phyloP scores from a whole-genome alignment of 2,888 invertebrate genomes.

The Ophion ellenae region DNA sequence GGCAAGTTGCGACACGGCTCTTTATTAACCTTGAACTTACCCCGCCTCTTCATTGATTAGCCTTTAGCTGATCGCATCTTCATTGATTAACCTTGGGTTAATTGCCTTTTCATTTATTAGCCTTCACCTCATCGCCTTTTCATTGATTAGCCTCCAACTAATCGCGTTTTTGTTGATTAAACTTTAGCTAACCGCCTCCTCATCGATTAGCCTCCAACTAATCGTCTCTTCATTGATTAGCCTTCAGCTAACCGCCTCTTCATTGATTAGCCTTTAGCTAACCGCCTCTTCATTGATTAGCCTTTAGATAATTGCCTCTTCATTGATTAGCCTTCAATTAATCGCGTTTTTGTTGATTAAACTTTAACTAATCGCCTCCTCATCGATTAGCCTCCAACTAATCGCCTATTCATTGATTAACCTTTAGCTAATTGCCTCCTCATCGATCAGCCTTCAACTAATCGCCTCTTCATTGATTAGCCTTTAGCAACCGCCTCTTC shows the following conservation, averaged over 20 bases:
- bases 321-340: too few relatives aligned
- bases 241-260: too few relatives aligned
- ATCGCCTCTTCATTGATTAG: background rate
- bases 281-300: background rate
- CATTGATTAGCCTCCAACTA: background rate
- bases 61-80: too few relatives aligned
- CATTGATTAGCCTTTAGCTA: background rate
- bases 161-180: too few relatives aligned
- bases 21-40: background rate
- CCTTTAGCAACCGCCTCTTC: background rate
- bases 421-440: too few relatives aligned
- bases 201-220: background rate
- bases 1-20: conserved; percentile 64
- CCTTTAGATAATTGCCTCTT: too few relatives aligned
- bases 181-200: too few relatives aligned
- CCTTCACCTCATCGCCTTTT: background rate
- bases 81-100: background rate
- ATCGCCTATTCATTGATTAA: background rate
- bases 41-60: too few relatives aligned
- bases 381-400: background rate
- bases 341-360: background rate
- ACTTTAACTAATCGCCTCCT: too few relatives aligned
- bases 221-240: background rate
- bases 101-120: too few relatives aligned
- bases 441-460: background rate